Evolutionary conservation across 2,113 vertebrate genomes (phyloP).

Genomic region (Colaptes auratus): DNA sequence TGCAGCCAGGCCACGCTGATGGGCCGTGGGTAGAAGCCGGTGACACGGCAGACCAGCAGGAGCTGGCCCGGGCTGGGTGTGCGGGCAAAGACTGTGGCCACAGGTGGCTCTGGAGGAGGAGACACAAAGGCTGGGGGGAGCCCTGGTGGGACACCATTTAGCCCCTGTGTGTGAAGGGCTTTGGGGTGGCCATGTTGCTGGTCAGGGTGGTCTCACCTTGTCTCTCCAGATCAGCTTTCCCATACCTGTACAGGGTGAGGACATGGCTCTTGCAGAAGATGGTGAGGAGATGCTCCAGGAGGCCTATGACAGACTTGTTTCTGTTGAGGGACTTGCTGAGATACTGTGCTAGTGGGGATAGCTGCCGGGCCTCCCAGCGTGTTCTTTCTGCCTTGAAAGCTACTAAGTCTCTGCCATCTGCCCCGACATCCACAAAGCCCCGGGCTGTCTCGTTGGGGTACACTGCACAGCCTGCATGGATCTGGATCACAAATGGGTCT

Average conservation of each 20-base stretch:
- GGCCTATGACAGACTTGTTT: fast-evolving
- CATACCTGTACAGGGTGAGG: not conserved
- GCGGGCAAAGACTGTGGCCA: not conserved
- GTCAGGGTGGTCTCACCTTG: not conserved
- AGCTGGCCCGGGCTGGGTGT: not conserved
- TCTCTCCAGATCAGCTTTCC: not conserved
- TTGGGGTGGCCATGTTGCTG: not conserved
- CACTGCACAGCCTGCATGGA: not conserved
- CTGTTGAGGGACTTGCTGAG: not conserved
- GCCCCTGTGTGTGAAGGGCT: not conserved
- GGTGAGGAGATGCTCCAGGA: not conserved
- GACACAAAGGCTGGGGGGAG: not conserved
- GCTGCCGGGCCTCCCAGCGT: not conserved
- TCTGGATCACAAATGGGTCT: constrained; percentile 18
- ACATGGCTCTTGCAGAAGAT: not conserved
- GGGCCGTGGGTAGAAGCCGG: not conserved
- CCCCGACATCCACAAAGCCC: not conserved
- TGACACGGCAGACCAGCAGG: not conserved
- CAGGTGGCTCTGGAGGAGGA: fast-evolving
- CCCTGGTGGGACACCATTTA: fast-evolving
- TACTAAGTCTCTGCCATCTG: not conserved
- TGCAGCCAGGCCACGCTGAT: not conserved
- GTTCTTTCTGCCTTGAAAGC: not conserved
- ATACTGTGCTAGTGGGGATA: not conserved
- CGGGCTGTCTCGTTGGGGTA: not conserved